Percentiles rank a stretch among this genome's conserved stretches.
These are phyloP conservation scores for Dasyornis broadbenti DNA, from an alignment of 2,113 vertebrate species.

Conservation along the genomic window DNA sequence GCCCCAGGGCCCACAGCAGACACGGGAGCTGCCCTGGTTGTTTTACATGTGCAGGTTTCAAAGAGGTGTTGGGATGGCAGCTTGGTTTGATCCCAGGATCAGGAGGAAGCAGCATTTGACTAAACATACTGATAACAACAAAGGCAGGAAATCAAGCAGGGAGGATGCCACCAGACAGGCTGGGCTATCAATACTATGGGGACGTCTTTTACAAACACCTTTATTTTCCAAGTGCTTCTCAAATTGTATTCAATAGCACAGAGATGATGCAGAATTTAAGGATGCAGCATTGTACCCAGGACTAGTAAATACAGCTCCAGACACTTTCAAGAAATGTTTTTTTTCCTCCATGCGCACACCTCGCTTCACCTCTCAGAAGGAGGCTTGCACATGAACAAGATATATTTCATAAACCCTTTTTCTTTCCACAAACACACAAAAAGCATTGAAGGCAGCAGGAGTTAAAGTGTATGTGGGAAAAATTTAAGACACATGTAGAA, in stretches of 20 bases:
- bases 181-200: not conserved
- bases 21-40: not conserved
- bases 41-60: not conserved
- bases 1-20: constrained; percentile 36
- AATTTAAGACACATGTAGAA: not conserved
- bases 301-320: not conserved
- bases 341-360: too few relatives aligned
- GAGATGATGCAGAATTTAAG: not conserved
- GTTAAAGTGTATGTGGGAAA: not conserved
- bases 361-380: not conserved
- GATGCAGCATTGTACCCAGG: not conserved
- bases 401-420: not conserved
- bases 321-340: rapidly evolving
- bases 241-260: not conserved
- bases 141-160: not conserved
- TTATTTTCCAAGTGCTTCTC: not conserved
- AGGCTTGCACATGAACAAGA: not conserved
- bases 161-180: not conserved
- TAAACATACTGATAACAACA: not conserved
- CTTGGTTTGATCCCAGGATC: not conserved
- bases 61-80: not conserved
- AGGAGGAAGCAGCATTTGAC: not conserved
- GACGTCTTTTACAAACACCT: not conserved
- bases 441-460: not conserved
- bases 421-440: not conserved